These are phyloP conservation scores for Rhinophrynus dorsalis DNA, from an alignment of 2,797 vertebrate genomes.

Conservation along the genomic window DNA sequence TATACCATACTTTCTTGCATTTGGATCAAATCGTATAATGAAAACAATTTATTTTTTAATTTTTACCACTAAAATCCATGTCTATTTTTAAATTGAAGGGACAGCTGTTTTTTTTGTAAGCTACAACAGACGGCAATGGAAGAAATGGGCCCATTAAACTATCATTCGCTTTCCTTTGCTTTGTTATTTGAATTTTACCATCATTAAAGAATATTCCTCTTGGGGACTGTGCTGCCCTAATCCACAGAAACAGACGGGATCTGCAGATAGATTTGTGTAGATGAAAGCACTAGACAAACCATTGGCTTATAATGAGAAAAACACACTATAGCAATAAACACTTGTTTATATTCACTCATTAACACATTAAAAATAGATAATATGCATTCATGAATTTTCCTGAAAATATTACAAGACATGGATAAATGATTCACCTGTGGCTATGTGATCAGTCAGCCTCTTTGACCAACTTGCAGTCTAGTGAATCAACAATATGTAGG, in stretches of 20 bases:
- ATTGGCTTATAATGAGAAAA: conserved; percentile 31
- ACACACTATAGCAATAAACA: conserved; percentile 21
- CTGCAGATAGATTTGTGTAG: conserved; percentile 38
- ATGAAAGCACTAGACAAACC: conserved; percentile 41
- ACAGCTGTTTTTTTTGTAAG: conserved; percentile 10
- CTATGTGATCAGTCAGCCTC: neutral
- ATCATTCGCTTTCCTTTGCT: conserved; percentile 27
- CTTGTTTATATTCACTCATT: conserved; percentile 29
- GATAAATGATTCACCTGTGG: neutral
- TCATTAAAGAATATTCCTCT: conserved; percentile 48
- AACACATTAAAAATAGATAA: conserved; percentile 29
- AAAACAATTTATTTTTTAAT: conserved; percentile 2
- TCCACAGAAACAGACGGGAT: conserved; percentile 42
- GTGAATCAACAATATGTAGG: neutral
- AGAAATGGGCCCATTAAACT: conserved; percentile 35
- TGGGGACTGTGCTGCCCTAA: conserved; percentile 41
- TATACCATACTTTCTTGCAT: conserved; percentile 6
- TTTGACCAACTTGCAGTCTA: neutral
- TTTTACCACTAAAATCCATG: conserved; percentile 5
- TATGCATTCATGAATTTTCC: conserved; percentile 13
- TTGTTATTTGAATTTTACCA: conserved; percentile 41
- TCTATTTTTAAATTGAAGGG: conserved; percentile 14
- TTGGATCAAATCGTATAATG: neutral
- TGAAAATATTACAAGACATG: neutral
- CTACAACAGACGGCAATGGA: conserved; percentile 17